These are phyloP conservation scores for Leptopilina drosophilae DNA, from an alignment of 2,888 invertebrate species.

Conservation along the genomic window DNA sequence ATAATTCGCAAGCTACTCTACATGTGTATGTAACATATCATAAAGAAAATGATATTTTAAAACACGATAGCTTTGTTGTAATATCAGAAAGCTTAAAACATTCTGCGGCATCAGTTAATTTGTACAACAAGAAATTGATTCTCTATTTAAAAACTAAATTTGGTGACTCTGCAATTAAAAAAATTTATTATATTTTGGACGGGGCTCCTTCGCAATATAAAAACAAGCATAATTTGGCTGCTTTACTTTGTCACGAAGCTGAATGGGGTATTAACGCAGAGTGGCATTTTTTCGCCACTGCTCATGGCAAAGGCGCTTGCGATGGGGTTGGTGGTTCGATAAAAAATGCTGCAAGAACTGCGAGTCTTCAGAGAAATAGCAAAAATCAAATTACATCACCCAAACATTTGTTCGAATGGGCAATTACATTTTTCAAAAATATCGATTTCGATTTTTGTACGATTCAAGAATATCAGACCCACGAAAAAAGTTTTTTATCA, in stretches of 20 bases:
- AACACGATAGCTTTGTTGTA: constrained; percentile 5
- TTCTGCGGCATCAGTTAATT: neutral
- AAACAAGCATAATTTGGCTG: neutral
- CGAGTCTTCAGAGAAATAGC: constrained; percentile 12
- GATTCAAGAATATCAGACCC: constrained; percentile 8
- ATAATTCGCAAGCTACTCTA: constrained; percentile 41
- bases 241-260: neutral
- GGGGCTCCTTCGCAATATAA: constrained; percentile 2
- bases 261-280: neutral
- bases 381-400: constrained; percentile 11
- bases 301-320: constrained; percentile 9
- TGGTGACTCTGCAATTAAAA: neutral
- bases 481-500: constrained; percentile 9
- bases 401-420: constrained; percentile 33
- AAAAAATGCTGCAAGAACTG: neutral
- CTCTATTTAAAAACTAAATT: neutral
- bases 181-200: neutral
- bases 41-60: neutral
- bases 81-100: neutral
- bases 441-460: constrained; percentile 38
- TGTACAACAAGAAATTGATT: neutral
- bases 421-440: constrained; percentile 6
- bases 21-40: constrained; percentile 40
- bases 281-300: constrained; percentile 2
- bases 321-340: neutral